phyloP scores from a whole-genome alignment of 1,140 invertebrate species.

The Gonioctena quinquepunctata region DNA sequence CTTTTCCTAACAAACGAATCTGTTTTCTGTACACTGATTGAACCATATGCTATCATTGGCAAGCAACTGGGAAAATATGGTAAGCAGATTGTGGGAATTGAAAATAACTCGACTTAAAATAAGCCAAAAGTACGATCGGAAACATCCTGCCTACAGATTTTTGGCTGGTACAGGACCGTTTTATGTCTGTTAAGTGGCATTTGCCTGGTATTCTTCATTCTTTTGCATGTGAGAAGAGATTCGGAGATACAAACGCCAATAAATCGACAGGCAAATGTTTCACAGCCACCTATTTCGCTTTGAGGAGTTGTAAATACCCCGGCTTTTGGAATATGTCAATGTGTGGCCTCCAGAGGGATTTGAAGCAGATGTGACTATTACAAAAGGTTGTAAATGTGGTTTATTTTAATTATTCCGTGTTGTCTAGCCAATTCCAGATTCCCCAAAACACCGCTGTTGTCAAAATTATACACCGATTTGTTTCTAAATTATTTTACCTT shows the following conservation, averaged over 20 bases:
- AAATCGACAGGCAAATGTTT: conserved; percentile 10
- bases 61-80: conserved; percentile 48
- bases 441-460: background rate
- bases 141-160: conserved; percentile 34
- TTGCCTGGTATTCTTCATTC: conserved; percentile 5
- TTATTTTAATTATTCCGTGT: conserved; percentile 1
- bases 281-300: background rate
- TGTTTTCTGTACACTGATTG: conserved; percentile 26
- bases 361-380: conserved; percentile 14
- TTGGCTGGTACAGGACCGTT: conserved; percentile 21
- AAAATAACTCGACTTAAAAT: conserved; percentile 52
- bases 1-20: conserved; percentile 22
- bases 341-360: background rate
- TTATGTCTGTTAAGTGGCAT: conserved; percentile 9
- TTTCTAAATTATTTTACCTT: too few species aligned
- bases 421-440: background rate
- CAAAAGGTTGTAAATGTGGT: conserved; percentile 14
- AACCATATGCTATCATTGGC: conserved; percentile 21
- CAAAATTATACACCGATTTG: too few species aligned
- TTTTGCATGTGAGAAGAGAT: conserved; percentile 8
- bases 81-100: conserved; percentile 51
- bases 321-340: background rate
- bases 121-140: conserved; percentile 40
- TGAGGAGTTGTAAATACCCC: background rate
- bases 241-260: conserved; percentile 12